phyloP scores from a whole-genome alignment of 2,888 invertebrate genomes.

The Sarcophaga subvicina region DNA sequence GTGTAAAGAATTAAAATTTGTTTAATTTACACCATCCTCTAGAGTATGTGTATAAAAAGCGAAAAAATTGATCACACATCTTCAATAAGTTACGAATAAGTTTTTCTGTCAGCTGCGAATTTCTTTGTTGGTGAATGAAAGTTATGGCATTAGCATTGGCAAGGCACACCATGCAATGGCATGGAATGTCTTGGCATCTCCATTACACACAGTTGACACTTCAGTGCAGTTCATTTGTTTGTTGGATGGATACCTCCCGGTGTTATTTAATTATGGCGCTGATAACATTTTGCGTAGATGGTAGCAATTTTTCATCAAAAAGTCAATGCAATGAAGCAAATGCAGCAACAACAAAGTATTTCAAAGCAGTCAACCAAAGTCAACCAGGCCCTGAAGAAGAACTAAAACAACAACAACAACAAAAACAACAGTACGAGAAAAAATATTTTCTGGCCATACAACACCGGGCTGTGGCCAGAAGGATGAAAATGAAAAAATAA shows the following conservation, averaged over 20 bases:
- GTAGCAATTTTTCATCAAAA: conserved; percentile 81
- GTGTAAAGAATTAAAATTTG: too few relatives aligned
- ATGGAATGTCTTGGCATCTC: not conserved
- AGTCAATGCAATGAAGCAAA: conserved; percentile 36
- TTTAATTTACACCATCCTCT: too few relatives aligned
- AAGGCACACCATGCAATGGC: conserved; percentile 7
- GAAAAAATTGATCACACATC: too few relatives aligned
- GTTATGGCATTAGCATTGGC: not conserved
- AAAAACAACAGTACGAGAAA: too few relatives aligned
- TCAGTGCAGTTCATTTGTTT: conserved; percentile 66
- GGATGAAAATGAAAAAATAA: not conserved
- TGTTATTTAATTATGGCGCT: conserved; percentile 81
- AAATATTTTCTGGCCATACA: too few relatives aligned
- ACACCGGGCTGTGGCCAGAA: not conserved
- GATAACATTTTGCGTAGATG: conserved; percentile 81
- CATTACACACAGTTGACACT: conserved; percentile 63
- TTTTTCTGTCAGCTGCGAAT: not conserved
- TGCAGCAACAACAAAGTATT: conserved; percentile 10
- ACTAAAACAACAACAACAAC: not conserved
- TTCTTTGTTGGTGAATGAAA: not conserved
- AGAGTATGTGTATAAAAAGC: too few relatives aligned
- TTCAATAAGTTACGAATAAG: not conserved
- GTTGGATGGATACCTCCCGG: conserved; percentile 76
- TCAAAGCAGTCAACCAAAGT: conserved; percentile 19
- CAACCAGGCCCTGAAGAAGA: conserved; percentile 6